phyloP scores from a whole-genome alignment of 92 coral and sea anemone species.

The Blastomussa wellsi region DNA sequence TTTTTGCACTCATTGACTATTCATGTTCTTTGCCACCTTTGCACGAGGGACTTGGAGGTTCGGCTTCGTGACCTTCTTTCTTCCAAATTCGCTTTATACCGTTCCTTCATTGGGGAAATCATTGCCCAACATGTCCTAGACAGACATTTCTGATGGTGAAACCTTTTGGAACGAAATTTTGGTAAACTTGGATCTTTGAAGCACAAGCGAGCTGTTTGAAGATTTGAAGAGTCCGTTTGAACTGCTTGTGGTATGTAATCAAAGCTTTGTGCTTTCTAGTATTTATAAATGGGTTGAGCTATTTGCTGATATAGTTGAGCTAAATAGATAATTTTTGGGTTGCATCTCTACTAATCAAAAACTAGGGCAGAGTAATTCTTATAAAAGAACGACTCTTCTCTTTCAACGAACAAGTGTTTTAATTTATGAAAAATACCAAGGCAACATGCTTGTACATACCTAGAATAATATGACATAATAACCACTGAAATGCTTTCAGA shows the following conservation, averaged over 20 bases:
- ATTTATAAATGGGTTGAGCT: not conserved
- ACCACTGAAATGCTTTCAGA: too few relatives aligned
- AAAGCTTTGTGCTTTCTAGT: not conserved
- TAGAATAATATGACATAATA: too few relatives aligned
- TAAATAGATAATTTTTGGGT: too few relatives aligned
- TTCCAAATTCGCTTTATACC: not conserved
- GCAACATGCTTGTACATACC: too few relatives aligned
- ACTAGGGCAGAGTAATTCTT: too few relatives aligned
- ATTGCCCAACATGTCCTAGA: not conserved
- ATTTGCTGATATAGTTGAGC: not conserved
- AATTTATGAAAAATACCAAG: too few relatives aligned
- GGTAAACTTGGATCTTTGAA: too few relatives aligned
- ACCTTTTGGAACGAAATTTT: not conserved
- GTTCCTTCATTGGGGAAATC: not conserved
- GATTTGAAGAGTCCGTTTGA: not conserved
- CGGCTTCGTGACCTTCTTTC: not conserved
- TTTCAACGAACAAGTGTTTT: too few relatives aligned
- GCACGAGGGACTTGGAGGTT: not conserved
- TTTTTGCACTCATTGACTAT: not conserved
- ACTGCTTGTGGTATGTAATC: not conserved
- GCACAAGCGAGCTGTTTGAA: not conserved
- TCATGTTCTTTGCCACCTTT: not conserved
- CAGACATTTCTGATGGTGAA: not conserved
- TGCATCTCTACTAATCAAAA: too few relatives aligned
- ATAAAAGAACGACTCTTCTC: too few relatives aligned